Evolutionary conservation across 2,113 vertebrate genomes (phyloP), one percentile per base, ranked within the genome.

Genomic region (Rhinopomastus cyanomelas): DNA sequence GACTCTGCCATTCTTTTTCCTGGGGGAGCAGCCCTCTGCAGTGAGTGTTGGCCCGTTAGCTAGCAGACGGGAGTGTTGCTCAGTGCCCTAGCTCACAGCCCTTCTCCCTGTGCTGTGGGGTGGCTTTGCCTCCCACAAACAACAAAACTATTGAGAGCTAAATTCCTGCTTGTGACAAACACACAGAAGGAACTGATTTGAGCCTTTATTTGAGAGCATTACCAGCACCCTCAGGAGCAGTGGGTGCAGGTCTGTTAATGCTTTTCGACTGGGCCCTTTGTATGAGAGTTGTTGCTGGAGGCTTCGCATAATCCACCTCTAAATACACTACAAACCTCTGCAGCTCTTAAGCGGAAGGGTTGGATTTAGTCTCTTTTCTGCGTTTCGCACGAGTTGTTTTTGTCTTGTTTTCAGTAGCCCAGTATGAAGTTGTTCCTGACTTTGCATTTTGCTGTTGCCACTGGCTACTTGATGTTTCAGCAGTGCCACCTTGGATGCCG

Each of bases 171-270:
- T 87, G 30, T 66, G 75, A 65, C 20, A 85, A 56, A 53, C 21
- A 30, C 55, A 74, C 59, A 86, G 73, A 71, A 92, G 27, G 55
- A 83, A 83, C 36, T 80, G 2, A 46, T 87, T 92, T 94, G 5
- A 71, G 86, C 61, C 51, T 81, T 95, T 91, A 84, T 88, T 81
- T 75, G 52, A 89, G 78, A 94, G 64, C 87, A 85, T 89, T 96
- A 80, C 42, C 80, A 79, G 30, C 84, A 68, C 74, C 91, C 21
- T n/a, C 18, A 39, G 74, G 65, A 80, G 79, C 65, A 16, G 81
- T 80, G 77, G 83, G 56, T 88, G 75, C 16, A 85, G 81, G 51
- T 95, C 67, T 95, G 22, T 59, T 77, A 62, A 61, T 26, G 49
- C 67, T 96, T 92, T 87, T 85, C 87, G 91, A 32, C 25, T 46